phyloP scores from a whole-genome alignment of 2,888 invertebrate genomes.

The Ophraella communa region DNA sequence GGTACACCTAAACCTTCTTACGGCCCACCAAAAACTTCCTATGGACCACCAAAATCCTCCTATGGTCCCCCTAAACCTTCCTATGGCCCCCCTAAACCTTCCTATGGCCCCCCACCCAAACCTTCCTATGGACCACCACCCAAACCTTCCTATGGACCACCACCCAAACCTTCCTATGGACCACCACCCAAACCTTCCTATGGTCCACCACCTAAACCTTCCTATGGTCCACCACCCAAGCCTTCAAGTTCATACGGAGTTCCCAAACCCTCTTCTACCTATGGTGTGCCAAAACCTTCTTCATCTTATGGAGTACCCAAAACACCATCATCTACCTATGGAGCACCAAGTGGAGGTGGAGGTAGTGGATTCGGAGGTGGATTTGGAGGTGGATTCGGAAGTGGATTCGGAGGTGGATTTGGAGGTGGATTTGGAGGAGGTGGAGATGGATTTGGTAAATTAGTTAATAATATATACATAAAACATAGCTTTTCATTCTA shows the following conservation, averaged over 20 bases:
- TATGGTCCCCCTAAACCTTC: too few relatives aligned
- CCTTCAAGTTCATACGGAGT: constrained; percentile 53
- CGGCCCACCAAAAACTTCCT: constrained; percentile 56
- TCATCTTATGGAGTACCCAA: constrained; percentile 52
- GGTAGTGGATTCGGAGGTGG: constrained; percentile 12
- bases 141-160: too few relatives aligned
- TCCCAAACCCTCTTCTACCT: constrained; percentile 48
- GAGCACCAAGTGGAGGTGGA: constrained; percentile 45
- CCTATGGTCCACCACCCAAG: constrained; percentile 51
- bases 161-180: constrained; percentile 54
- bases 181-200: constrained; percentile 47
- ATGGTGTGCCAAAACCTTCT: constrained; percentile 48
- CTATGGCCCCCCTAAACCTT: constrained; percentile 37
- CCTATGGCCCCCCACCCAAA: too few relatives aligned
- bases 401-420: constrained; percentile 23
- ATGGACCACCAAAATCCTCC: constrained; percentile 45
- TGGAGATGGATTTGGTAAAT: constrained; percentile 2
- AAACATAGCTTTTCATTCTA: too few relatives aligned
- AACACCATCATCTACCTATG: constrained; percentile 52
- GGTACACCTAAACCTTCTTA: constrained; percentile 56
- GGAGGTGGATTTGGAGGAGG: constrained; percentile 41
- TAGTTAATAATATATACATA: too few relatives aligned
- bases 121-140: constrained; percentile 44
- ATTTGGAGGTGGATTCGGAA: constrained; percentile 6
- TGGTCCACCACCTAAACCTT: too few relatives aligned